Base-by-base conservation (phyloP, 2,888 invertebrate species). In the Microctonus brassicae region DNA sequence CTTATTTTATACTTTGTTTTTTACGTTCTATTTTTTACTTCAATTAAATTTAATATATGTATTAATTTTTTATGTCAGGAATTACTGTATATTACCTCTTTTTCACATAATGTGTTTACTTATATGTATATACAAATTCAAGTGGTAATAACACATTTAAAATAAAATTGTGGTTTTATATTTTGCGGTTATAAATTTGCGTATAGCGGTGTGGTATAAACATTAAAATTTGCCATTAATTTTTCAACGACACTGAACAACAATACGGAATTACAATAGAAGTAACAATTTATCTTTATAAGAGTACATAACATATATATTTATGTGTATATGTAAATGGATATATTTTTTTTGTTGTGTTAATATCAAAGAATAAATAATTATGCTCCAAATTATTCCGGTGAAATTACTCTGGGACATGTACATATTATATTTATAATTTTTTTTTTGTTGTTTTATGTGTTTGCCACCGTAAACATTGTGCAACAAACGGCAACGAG, bases 141-240 rank as follows among this genome's bases (percentile, higher is more conserved):
- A 1, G 4, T 5, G 17, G 7, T 7, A 47, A 4, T 9, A 17
- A 7, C 17, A n/a, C n/a, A 13, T 75, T 69, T 76, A 47, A 70
- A 75, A 78, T 79, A 69, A 78, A 77, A 78, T 78, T 74, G 77
- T 73, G 63, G 74, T 75, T 75, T 73, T 72, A 66, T 47, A 66
- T 26, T 26, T 53, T 69, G 72, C 75, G 73, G 73, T 76, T 76
- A 74, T 72, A 64, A 52, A 55, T 26, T 53, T 47, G 5, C n/a
- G 42, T 42, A 47, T 17, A 47, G n/a, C n/a, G 42, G 42, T 47
- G 42, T 20, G 42, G 42, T 47, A 17, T 4, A 17, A 47, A 5
- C n/a, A 47, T n/a, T 47, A 2, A 47, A 47, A 4, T 47, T 47
- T 47, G n/a, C 11, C n/a, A n/a, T 11, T 13, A 2, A n/a, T 39